These are phyloP conservation scores for Tapirus indicus DNA, from an alignment of 2,797 vertebrate genomes.

Conservation along the genomic window DNA sequence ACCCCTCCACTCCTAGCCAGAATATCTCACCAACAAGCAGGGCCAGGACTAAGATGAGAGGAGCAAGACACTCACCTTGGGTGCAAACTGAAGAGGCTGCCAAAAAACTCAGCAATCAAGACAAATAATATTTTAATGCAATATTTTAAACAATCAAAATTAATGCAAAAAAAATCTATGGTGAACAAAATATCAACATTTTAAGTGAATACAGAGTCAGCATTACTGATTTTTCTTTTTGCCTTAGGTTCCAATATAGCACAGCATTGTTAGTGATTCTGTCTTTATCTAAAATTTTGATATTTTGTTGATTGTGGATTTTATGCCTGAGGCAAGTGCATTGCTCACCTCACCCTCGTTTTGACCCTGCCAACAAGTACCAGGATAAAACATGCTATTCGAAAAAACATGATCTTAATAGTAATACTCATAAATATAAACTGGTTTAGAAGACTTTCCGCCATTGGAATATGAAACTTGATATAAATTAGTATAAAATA, in stretches of 20 bases:
- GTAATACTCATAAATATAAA: neutral
- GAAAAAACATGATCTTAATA: neutral
- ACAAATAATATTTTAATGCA: neutral
- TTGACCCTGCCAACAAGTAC: neutral
- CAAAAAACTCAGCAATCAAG: neutral
- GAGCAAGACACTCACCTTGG: neutral
- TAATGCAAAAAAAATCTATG: neutral
- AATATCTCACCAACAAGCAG: neutral
- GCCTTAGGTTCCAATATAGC: neutral
- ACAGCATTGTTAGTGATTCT: neutral
- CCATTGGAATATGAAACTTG: neutral
- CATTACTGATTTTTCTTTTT: neutral
- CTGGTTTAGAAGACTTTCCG: neutral
- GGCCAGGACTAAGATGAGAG: neutral
- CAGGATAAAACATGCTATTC: neutral
- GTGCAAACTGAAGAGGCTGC: neutral
- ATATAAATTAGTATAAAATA: conserved; percentile 64
- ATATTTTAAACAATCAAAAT: neutral
- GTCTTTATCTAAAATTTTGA: neutral
- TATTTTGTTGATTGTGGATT: neutral
- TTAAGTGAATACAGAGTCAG: neutral
- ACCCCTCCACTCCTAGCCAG: neutral
- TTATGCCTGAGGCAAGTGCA: neutral
- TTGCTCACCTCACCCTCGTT: neutral
- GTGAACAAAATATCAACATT: neutral